Base-by-base conservation (phyloP, 2,113 vertebrate species). In the Osmerus eperlanus region DNA sequence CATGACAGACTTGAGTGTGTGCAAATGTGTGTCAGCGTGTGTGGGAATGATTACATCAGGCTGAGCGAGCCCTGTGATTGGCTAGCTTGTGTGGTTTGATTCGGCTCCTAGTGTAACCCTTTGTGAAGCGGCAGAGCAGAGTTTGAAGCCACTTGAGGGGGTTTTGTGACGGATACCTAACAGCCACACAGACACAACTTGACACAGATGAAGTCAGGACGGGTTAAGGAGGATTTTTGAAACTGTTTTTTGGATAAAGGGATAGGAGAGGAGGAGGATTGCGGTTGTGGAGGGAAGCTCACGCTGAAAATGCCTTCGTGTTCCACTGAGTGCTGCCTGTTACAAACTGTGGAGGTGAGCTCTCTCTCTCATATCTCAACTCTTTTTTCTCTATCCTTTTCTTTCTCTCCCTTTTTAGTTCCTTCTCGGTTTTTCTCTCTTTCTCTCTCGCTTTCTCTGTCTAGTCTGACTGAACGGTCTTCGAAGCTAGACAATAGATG, bases 321-420 rank as follows among this genome's bases (percentile, higher is more conserved):
- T 90, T 96, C 94, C 85, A 91, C 93, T 36, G 91, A 94, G 89
- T 95, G 95, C 93, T 95, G 95, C 90, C 91, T 95, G 85, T 92
- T 95, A 87, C 93, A 82, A 89, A 90, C 94, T 54, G 90, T 91
- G 76, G 93, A 96, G 95, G 95, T 95, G 94, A 96, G 95, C 7
- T 47, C 32, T 36, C 4, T 36, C 32, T 36, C 4, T 36, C 32
- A 36, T 6, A 6, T 36, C 4, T 36, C 32, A 83, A 79, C 25
- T 28, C 74, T 76, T 68, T 82, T 67, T 53, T 55, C 29, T 11
- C 12, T 2, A 15, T 15, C 16, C 19, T n/a, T 61, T 29, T 25
- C 18, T 28, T 25, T 68, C 11, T n/a, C 55, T 56, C 55, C 6
- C 55, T 47, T 47, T 36, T 47, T 47, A 47, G 6, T 47, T 47